Evolutionary conservation across 2,113 vertebrate genomes (phyloP).

Genomic region (Chloebia gouldiae): DNA sequence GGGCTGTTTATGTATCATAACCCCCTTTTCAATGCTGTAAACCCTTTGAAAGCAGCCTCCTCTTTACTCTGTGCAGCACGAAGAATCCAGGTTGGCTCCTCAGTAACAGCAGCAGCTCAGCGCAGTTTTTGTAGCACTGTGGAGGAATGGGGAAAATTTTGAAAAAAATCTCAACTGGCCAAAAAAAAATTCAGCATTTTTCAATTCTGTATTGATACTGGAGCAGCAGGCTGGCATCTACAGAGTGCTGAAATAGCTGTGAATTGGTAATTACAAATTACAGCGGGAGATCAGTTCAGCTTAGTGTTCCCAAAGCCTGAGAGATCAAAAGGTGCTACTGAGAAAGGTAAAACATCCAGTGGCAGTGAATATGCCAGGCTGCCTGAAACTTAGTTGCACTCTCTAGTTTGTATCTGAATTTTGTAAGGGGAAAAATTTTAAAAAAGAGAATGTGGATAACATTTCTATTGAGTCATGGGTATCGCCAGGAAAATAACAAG

Average conservation of each 20-base stretch:
- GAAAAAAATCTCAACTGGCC: not conserved
- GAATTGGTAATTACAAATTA: constrained; percentile 58
- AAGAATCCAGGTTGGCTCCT: not conserved
- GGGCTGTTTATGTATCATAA: constrained; percentile 1
- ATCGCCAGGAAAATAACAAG: constrained; percentile 40
- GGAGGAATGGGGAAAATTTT: not conserved
- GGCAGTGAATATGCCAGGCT: constrained; percentile 57
- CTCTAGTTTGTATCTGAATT: constrained; percentile 16
- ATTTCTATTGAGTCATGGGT: not conserved
- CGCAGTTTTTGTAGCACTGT: not conserved
- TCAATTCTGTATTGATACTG: not conserved
- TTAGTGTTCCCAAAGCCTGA: constrained; percentile 47
- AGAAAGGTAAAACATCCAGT: constrained; percentile 43
- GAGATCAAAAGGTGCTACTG: constrained; percentile 69
- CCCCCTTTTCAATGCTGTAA: not conserved
- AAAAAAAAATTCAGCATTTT: constrained; percentile 21
- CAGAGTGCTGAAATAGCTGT: constrained; percentile 35
- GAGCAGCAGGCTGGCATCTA: constrained; percentile 5
- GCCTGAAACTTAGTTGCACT: constrained; percentile 61
- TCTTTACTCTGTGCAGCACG: not conserved
- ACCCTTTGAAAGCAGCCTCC: not conserved
- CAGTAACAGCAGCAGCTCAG: not conserved
- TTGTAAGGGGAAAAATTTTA: not conserved
- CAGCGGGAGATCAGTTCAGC: constrained; percentile 65
- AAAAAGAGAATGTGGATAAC: not conserved